These are phyloP conservation scores for Chiridota heheva DNA, from an alignment of 35 echinoderm and acorn worm species.

Conservation along the genomic window DNA sequence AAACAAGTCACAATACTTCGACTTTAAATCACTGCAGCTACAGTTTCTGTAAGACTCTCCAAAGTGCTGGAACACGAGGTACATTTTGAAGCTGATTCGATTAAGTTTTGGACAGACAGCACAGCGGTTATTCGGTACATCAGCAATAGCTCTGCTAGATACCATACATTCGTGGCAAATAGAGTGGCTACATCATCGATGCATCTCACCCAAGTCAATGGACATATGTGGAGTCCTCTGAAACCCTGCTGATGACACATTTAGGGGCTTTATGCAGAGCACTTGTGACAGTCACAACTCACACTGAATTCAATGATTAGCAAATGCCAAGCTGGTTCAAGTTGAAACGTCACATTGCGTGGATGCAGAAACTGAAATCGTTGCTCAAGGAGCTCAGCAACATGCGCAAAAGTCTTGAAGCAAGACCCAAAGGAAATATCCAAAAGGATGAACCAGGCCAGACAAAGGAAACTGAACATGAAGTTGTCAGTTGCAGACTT, in stretches of 20 bases:
- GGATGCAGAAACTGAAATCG: conserved; percentile 22
- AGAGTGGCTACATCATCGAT: conserved; percentile 16
- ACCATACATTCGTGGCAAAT: conserved; percentile 61
- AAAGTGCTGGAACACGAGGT: conserved; percentile 14
- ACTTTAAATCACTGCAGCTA: conserved; percentile 57
- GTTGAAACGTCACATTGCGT: conserved; percentile 17
- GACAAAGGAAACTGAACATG: conserved; percentile 7
- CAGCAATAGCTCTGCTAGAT: conserved; percentile 26
- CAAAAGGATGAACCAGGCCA: conserved; percentile 6
- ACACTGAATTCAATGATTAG: not conserved
- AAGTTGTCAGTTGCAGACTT: conserved; percentile 16
- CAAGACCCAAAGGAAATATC: not conserved
- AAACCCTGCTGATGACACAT: conserved; percentile 52
- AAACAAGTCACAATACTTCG: conserved; percentile 59
- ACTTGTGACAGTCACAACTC: too few species aligned
- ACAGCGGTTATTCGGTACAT: conserved; percentile 43
- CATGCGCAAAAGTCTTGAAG: conserved; percentile 3
- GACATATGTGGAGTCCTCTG: conserved; percentile 16
- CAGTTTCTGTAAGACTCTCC: conserved; percentile 16
- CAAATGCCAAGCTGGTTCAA: conserved; percentile 36
- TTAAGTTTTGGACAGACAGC: conserved; percentile 58
- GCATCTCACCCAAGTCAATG: conserved; percentile 28
- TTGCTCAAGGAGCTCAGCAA: conserved; percentile 19
- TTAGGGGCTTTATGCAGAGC: too few species aligned
- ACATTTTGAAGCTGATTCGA: not conserved